Conservation (phyloP, 2,113 vertebrate genomes). For the Dryoscopus gambensis region DNA sequence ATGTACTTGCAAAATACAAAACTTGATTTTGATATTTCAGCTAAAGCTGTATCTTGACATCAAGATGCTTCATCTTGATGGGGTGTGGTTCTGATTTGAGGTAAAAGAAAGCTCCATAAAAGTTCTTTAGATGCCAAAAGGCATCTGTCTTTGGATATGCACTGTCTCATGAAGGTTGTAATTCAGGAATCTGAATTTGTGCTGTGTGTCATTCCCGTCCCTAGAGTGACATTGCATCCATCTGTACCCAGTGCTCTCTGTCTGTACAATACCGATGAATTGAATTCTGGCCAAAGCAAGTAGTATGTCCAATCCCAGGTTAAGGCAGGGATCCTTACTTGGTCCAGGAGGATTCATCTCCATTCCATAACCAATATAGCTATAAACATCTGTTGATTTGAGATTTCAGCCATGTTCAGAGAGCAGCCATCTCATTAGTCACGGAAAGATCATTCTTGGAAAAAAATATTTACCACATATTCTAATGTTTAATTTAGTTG, state of each 20-base stretch:
- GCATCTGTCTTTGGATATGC: background rate
- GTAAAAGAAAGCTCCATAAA: background rate
- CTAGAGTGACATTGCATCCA: background rate
- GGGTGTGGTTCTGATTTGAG: background rate
- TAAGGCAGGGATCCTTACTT: background rate
- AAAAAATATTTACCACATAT: background rate
- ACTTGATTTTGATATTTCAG: background rate
- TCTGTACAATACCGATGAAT: background rate
- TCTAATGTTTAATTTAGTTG: background rate
- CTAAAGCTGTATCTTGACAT: background rate
- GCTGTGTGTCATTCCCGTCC: background rate
- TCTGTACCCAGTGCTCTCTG: background rate
- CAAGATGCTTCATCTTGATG: background rate
- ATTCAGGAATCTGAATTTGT: background rate
- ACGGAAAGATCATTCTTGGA: background rate
- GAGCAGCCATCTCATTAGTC: background rate
- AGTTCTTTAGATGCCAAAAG: background rate
- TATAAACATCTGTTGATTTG: background rate
- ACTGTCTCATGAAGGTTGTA: background rate
- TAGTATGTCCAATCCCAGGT: background rate
- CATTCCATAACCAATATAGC: background rate
- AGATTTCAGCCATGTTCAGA: background rate
- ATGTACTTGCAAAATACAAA: background rate
- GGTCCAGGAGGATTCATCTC: background rate
- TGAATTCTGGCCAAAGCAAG: background rate